Conservation (phyloP, 2,113 vertebrate genomes). For the Tragelaphus strepsiceros region DNA sequence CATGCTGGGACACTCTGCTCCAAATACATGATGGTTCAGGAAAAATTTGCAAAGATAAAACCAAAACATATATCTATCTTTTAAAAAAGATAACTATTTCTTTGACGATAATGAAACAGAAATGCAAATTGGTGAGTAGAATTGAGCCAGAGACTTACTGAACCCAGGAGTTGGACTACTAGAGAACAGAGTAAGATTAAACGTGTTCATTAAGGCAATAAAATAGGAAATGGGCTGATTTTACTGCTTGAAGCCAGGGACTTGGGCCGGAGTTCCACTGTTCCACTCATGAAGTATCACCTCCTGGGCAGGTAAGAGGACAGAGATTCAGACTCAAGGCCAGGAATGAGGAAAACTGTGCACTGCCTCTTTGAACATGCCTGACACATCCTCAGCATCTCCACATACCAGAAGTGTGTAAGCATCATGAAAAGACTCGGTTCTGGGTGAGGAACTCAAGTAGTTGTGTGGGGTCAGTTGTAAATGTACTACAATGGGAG, state of each 20-base stretch:
- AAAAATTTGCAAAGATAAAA: background rate
- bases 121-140: background rate
- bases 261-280: fast-evolving
- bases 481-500: background rate
- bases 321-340: background rate
- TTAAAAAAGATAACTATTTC: background rate
- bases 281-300: background rate
- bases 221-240: background rate
- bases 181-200: background rate
- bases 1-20: background rate
- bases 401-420: too few species aligned
- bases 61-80: background rate
- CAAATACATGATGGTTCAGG: background rate
- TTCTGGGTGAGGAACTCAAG: background rate
- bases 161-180: background rate
- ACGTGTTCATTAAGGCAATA: background rate
- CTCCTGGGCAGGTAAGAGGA: background rate
- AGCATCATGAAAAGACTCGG: background rate
- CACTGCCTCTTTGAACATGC: background rate
- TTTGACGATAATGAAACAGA: background rate
- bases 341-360: background rate
- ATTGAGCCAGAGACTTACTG: background rate
- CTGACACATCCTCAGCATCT: background rate
- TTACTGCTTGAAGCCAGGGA: background rate
- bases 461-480: background rate